Conservation (phyloP, 2,888 invertebrate genomes). For the Drosophila heteroneura region DNA sequence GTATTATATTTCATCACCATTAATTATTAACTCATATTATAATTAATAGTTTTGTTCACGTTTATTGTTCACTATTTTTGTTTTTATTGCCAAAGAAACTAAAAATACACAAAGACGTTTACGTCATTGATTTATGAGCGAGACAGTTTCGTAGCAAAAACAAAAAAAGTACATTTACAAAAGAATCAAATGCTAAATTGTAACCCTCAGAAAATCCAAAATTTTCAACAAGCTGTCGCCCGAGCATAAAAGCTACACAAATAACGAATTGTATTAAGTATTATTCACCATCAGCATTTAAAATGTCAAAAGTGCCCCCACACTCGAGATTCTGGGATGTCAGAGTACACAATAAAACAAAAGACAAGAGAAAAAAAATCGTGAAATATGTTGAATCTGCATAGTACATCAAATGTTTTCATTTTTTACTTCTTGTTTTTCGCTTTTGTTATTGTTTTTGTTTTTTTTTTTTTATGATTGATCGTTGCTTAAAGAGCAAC, state of each 20-base stretch:
- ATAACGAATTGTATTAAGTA: slow-evolving; percentile 47
- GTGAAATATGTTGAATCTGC: slow-evolving; percentile 47
- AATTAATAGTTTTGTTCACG: slow-evolving; percentile 53
- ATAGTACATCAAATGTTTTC: slow-evolving; percentile 48
- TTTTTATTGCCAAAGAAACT: slow-evolving; percentile 20
- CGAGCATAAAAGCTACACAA: slow-evolving; percentile 9
- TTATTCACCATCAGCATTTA: slow-evolving; percentile 53
- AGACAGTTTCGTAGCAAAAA: slow-evolving; percentile 1
- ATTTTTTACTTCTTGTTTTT: slow-evolving; percentile 10
- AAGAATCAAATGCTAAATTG: slow-evolving; percentile 18
- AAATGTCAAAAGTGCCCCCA: slow-evolving; percentile 65
- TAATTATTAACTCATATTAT: slow-evolving; percentile 37
- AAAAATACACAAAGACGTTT: slow-evolving; percentile 26
- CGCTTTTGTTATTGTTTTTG: background rate
- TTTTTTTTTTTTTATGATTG: slow-evolving; percentile 56
- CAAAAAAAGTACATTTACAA: background rate
- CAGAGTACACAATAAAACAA: background rate
- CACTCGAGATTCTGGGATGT: slow-evolving; percentile 22
- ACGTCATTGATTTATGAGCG: slow-evolving; percentile 48
- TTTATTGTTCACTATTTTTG: slow-evolving; percentile 8
- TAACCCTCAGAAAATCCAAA: slow-evolving; percentile 28
- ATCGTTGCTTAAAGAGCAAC: slow-evolving; percentile 69
- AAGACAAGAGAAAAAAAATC: slow-evolving; percentile 2
- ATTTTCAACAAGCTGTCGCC: slow-evolving; percentile 36
- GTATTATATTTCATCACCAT: slow-evolving; percentile 41